Base-by-base conservation (phyloP, 2,888 invertebrate species). In the Nesidiocoris tenuis region DNA sequence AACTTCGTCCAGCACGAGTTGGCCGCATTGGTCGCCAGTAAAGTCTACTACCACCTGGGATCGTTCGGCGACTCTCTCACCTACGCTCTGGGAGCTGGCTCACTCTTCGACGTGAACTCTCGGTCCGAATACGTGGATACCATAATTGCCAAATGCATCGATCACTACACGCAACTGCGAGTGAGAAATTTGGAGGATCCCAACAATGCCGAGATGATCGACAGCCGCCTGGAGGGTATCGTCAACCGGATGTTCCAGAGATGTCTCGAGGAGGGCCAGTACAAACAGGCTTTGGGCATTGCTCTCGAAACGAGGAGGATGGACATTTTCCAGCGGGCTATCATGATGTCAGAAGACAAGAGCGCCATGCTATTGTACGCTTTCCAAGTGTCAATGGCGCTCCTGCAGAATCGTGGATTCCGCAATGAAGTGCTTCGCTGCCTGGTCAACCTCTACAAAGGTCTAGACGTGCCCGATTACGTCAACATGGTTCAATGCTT, bases 401-500 rank as follows among this genome's bases (percentile, higher is more conserved):
- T 98, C 2, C 93, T 98, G 54, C 96, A 97, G 83, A 96, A 97
- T 84, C 89, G 95, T 72, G 93, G 92, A 22, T 98, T 98, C 84
- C 90, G 98, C 16, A 94, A 95, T 84, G 91, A 91, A 78, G 95
- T 98, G 7, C 87, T 99, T 56, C 89, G 94, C 22, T 91, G 94
- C 18, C 86, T 99, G 74, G 96, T 98, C 3, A 91, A 90, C 72
- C 87, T 99, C 0, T 99, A 98, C 84, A 88, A 93, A 80, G 92
- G 93, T 75, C 87, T 98, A 56, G 90, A 91, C 22, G 91, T 94
- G 24, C 96, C 98, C 0, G 98, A 99, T 84, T 98, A 96, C 84
- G 97, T 99, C 18, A 98, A 95, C 84, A 97, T 99, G 92, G 96
- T 96, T 82, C 95, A 98, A 85, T 98, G 98, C 84, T 88, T 98